phyloP scores from a whole-genome alignment of 2,888 invertebrate genomes.

The Beris morrisii region DNA sequence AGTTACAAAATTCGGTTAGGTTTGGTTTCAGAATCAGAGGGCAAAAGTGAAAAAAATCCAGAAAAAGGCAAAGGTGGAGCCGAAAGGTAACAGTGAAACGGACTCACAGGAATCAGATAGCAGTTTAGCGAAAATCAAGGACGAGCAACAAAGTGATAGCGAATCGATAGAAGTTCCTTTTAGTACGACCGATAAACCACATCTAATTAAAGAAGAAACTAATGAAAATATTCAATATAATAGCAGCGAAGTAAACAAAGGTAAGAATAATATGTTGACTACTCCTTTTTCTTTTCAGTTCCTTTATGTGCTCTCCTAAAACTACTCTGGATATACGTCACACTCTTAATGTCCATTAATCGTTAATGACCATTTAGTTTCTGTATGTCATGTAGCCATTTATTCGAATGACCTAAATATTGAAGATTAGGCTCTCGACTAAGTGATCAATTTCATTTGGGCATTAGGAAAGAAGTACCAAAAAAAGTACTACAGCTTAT shows the following conservation, averaged over 20 bases:
- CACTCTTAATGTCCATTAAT: no score
- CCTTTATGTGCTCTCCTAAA: no score
- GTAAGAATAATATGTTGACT: slow-evolving; percentile 40
- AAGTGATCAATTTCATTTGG: no score
- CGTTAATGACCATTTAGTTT: no score
- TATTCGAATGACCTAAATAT: no score
- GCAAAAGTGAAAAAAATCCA: slow-evolving; percentile 69
- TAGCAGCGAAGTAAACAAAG: slow-evolving; percentile 55
- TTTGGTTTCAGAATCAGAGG: slow-evolving; percentile 68
- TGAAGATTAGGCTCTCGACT: no score
- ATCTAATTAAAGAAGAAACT: slow-evolving; percentile 51
- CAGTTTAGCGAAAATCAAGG: slow-evolving; percentile 61
- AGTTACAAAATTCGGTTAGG: slow-evolving; percentile 50
- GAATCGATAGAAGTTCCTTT: slow-evolving; percentile 54
- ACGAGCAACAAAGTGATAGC: slow-evolving; percentile 64
- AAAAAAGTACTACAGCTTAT: no score
- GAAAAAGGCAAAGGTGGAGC: slow-evolving; percentile 63
- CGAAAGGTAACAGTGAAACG: slow-evolving; percentile 55
- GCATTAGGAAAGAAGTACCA: no score
- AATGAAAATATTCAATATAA: slow-evolving; percentile 52
- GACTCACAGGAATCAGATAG: slow-evolving; percentile 60
- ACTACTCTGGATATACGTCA: no score
- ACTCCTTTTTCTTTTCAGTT: no score
- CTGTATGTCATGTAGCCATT: no score
- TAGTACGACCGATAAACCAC: slow-evolving; percentile 44